Evolutionary conservation across 1,140 invertebrate species (phyloP).

Genomic region (Manduca sexta): DNA sequence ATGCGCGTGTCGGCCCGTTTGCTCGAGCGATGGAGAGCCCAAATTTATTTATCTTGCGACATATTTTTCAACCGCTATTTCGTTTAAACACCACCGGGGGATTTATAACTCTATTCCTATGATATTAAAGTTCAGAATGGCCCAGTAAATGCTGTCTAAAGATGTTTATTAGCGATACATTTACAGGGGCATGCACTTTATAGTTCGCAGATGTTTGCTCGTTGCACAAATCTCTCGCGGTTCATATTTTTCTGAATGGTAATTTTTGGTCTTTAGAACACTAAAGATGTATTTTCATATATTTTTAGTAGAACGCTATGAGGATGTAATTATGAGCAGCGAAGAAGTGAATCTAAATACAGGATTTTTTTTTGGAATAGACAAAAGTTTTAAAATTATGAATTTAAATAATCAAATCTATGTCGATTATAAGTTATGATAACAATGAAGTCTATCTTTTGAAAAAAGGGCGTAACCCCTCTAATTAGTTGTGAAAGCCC

Average conservation of each 20-base stretch:
- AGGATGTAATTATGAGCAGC: too few species aligned
- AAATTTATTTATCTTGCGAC: constrained; percentile 17
- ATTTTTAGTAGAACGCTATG: too few species aligned
- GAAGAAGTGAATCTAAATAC: too few species aligned
- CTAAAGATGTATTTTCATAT: too few species aligned
- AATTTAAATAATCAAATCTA: neutral
- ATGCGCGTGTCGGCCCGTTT: neutral
- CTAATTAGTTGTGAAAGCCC: too few species aligned
- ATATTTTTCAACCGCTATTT: constrained; percentile 13
- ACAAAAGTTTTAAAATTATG: neutral
- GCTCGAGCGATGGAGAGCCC: neutral
- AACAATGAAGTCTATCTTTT: neutral
- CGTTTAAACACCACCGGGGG: constrained; percentile 1
- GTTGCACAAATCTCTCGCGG: constrained; percentile 24
- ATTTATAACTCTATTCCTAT: constrained; percentile 2
- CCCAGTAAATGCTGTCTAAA: constrained; percentile 1
- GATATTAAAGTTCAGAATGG: neutral
- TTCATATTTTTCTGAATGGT: constrained; percentile 27
- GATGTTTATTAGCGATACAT: constrained; percentile 42
- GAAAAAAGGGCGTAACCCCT: too few species aligned
- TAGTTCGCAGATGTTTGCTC: constrained; percentile 10
- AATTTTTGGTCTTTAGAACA: neutral
- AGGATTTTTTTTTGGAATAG: too few species aligned
- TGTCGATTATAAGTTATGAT: neutral
- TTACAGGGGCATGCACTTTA: constrained; percentile 28